Percentiles rank a stretch among this genome's conserved stretches.
These are phyloP conservation scores for Phaedon cochleariae DNA, from an alignment of 2,888 invertebrate genomes.

Conservation along the genomic window DNA sequence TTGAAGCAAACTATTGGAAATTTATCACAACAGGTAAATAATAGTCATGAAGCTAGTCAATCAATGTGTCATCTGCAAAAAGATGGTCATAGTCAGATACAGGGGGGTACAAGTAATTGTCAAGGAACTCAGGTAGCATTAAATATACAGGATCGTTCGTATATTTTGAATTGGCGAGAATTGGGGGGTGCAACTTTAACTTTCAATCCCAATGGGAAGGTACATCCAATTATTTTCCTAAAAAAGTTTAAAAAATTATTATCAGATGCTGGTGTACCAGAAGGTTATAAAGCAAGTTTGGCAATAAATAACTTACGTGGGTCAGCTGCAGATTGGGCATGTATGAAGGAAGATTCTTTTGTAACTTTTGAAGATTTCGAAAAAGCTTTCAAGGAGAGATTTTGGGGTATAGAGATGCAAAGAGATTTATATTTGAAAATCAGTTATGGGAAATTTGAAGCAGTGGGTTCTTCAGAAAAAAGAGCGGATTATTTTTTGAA, in stretches of 20 bases:
- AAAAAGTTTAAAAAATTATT: constrained; percentile 16
- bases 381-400: background rate
- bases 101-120: background rate
- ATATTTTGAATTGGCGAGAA: constrained; percentile 15
- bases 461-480: background rate
- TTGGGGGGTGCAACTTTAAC: background rate
- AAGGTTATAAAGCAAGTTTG: too few species aligned
- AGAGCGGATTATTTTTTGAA: background rate
- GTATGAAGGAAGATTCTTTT: background rate
- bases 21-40: too few species aligned
- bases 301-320: too few species aligned
- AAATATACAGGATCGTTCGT: background rate
- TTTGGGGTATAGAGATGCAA: background rate
- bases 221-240: constrained; percentile 13
- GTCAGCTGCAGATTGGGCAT: too few species aligned
- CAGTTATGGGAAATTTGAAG: constrained; percentile 2
- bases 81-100: too few species aligned
- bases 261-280: too few species aligned
- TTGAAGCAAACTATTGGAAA: too few species aligned
- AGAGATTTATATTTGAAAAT: constrained; percentile 4
- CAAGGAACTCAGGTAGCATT: too few species aligned
- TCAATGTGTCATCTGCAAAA: too few species aligned
- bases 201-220: constrained; percentile 15
- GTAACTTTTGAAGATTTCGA: background rate
- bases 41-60: too few species aligned